Evolutionary conservation across 2,113 vertebrate species (phyloP), one percentile per base, ranked within the genome.

Genomic region (Plestiodon gilberti): DNA sequence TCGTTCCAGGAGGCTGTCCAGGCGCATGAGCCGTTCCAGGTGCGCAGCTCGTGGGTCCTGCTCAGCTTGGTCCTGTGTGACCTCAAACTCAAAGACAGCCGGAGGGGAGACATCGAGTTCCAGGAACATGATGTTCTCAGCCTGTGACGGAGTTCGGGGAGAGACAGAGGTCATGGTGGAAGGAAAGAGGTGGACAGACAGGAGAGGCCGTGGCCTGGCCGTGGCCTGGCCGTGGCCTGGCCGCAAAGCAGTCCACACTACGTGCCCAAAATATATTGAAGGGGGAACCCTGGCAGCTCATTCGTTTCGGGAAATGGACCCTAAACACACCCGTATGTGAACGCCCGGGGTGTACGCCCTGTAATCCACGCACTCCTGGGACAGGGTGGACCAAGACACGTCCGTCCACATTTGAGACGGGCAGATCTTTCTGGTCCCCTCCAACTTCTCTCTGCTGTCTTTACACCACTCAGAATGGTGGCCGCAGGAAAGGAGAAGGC

Each of bases 71-170:
- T 96, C 95, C 65, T 94, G 90, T 81, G 96, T 95, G 86, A 96
- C 94, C 88, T 98, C 97, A 40, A 98, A 95, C 73, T 98, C 97
- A 61, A 97, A 97, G 79, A 97, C 94, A 64, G 97, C 97, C 0
- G 98, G 98, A 28, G 98, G 98, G 87, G 97, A 98, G 92, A 98
- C 96, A 90, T 99, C 99, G 93, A 99, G 93, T 94, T 99, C 98
- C 96, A 99, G 90, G 89, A 99, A 97, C 97, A 99, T 97, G 92
- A 99, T 98, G 95, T 99, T 99, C 94, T 99, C 99, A 71, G 98
- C 99, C 99, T 99, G 86, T 14, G 43, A 73, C 13, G 13, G 82
- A 40, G 28, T 61, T 48, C 4, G n/a, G 17, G 48, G 7, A 48
- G 59, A 57, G 8, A 25, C 43, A 48, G 43, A 48, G 8, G 76